These are phyloP conservation scores for Pantherophis vulpinus DNA, from an alignment of 2,797 vertebrate genomes.

Conservation along the genomic window DNA sequence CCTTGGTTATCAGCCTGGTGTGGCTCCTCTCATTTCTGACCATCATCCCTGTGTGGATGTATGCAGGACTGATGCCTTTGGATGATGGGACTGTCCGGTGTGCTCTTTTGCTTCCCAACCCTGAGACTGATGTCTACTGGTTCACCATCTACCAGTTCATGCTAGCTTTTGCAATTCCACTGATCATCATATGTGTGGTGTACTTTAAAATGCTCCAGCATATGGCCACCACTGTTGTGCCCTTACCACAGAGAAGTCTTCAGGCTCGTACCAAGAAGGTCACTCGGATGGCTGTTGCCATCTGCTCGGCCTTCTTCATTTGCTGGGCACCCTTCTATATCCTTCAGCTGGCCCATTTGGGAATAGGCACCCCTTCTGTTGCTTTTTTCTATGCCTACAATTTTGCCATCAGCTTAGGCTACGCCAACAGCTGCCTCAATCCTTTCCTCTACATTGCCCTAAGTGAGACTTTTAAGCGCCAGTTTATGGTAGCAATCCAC, in stretches of 20 bases:
- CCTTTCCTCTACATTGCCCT: constrained; percentile 83
- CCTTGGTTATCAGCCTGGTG: constrained; percentile 73
- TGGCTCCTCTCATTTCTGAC: constrained; percentile 83
- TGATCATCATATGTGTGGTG: constrained; percentile 78
- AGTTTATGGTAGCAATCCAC: constrained; percentile 74
- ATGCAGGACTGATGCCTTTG: constrained; percentile 81
- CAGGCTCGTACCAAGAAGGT: constrained; percentile 78
- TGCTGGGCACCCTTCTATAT: constrained; percentile 87
- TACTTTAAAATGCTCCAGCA: constrained; percentile 86
- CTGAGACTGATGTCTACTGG: constrained; percentile 79
- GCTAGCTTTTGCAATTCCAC: constrained; percentile 81
- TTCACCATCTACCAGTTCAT: constrained; percentile 88
- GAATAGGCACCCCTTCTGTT: constrained; percentile 76
- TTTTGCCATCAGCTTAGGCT: constrained; percentile 85
- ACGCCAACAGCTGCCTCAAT: constrained; percentile 87
- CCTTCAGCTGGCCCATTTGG: constrained; percentile 81
- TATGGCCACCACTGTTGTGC: constrained; percentile 81
- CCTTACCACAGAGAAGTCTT: constrained; percentile 78
- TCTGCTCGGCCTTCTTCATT: constrained; percentile 82
- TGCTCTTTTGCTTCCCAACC: constrained; percentile 81
- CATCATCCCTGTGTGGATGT: constrained; percentile 85
- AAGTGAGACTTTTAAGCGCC: constrained; percentile 82
- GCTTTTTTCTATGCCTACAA: constrained; percentile 83
- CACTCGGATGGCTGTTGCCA: constrained; percentile 84
- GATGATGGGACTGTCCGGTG: constrained; percentile 78